phyloP scores from a whole-genome alignment of 2,888 invertebrate species.

The Drosophila cognata region DNA sequence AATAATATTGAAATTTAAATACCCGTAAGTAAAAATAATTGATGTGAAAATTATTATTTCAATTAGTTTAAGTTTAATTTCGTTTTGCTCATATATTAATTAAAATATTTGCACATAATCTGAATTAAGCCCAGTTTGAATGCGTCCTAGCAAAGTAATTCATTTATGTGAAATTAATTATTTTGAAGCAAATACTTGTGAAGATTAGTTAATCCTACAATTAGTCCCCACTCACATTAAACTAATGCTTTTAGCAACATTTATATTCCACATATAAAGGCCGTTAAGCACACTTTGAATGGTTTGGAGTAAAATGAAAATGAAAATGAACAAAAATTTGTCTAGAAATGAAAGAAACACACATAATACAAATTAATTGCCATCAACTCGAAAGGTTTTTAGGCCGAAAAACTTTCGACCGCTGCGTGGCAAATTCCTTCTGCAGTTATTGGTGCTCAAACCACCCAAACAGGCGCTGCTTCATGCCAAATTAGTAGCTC shows the following conservation, averaged over 20 bases:
- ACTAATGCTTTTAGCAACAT: slow-evolving; percentile 5
- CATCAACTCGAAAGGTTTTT: slow-evolving; percentile 66
- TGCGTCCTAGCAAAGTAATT: neutral
- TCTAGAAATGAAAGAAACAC: slow-evolving; percentile 55
- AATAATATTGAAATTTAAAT: no score
- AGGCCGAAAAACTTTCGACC: slow-evolving; percentile 48
- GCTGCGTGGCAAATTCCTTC: slow-evolving; percentile 31
- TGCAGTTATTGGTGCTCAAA: slow-evolving; percentile 19
- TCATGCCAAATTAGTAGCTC: slow-evolving; percentile 78
- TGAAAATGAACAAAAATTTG: slow-evolving; percentile 15
- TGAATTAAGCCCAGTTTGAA: neutral
- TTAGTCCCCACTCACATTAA: neutral
- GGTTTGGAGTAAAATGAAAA: slow-evolving; percentile 24
- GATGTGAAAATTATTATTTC: neutral
- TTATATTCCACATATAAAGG: slow-evolving; percentile 10
- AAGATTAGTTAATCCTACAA: slow-evolving; percentile 9
- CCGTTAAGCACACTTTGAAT: slow-evolving; percentile 43
- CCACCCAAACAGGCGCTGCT: slow-evolving; percentile 30
- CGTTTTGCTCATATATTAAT: neutral
- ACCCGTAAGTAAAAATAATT: neutral
- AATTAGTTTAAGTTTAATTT: neutral
- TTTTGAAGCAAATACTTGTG: slow-evolving; percentile 3
- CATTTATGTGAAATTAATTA: slow-evolving; percentile 6
- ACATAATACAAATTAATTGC: slow-evolving; percentile 76
- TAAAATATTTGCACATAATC: neutral